Percentiles rank a stretch among this genome's conserved stretches.
These are phyloP conservation scores for Pituophis catenifer DNA, from an alignment of 2,113 vertebrate genomes.

Conservation along the genomic window DNA sequence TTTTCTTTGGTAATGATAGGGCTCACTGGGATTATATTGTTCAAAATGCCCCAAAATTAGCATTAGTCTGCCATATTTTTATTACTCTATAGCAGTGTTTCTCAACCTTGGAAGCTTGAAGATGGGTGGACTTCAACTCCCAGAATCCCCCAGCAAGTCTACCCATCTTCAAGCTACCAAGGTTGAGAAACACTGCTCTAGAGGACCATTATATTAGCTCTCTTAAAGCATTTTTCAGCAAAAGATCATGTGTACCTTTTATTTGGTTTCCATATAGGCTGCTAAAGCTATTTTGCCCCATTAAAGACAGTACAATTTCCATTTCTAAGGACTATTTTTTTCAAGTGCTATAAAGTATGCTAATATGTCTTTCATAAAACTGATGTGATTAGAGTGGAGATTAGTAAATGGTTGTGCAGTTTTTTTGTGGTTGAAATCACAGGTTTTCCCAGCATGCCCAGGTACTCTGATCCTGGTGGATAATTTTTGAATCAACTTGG, in stretches of 20 bases:
- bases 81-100: no score
- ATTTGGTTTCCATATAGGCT: neutral
- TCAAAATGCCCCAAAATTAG: neutral
- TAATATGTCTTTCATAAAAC: neutral
- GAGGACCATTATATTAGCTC: neutral
- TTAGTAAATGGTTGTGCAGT: neutral
- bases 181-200: no score
- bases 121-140: no score
- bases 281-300: neutral
- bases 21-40: neutral
- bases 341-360: neutral
- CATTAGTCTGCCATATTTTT: neutral
- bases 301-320: neutral
- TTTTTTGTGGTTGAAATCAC: neutral
- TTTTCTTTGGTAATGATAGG: neutral
- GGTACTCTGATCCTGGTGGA: neutral
- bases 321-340: neutral
- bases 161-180: no score
- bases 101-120: no score
- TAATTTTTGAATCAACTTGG: neutral
- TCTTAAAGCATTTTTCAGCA: neutral
- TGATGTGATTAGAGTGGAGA: neutral
- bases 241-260: neutral
- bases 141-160: no score
- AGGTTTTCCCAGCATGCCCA: neutral